Evolutionary conservation across 1,140 invertebrate genomes (phyloP).

Genomic region (Phenacoccus solenopsis): DNA sequence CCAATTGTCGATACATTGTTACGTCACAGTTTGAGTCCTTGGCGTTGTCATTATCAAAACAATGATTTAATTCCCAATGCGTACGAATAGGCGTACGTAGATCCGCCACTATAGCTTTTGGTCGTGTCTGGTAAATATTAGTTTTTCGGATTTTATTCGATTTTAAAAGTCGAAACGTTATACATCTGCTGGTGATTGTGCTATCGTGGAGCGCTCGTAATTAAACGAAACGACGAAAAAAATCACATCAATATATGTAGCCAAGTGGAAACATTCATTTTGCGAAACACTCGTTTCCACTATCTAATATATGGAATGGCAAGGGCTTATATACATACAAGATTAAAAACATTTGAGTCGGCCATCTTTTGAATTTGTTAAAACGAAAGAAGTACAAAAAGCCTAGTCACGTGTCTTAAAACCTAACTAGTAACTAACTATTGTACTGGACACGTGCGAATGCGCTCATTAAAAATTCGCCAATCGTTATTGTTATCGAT

Average conservation of each 20-base stretch:
- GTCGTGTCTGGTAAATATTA: neutral
- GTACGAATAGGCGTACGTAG: neutral
- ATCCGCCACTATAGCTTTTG: neutral
- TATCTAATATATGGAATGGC: too few species aligned
- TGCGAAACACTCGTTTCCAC: too few species aligned
- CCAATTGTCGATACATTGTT: conserved; percentile 1
- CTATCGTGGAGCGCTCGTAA: neutral
- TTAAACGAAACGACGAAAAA: neutral
- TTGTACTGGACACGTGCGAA: conserved; percentile 7
- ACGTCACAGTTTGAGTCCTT: conserved; percentile 6
- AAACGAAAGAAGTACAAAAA: conserved; percentile 13
- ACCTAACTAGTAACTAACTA: conserved; percentile 14
- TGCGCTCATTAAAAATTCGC: conserved; percentile 15
- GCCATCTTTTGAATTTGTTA: conserved; percentile 7
- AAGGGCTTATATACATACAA: neutral
- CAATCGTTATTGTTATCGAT: conserved; percentile 16
- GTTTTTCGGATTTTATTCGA: neutral
- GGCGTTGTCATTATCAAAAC: neutral
- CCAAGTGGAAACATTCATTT: neutral
- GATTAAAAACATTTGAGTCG: neutral
- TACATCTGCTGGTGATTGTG: neutral
- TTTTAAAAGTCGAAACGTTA: neutral
- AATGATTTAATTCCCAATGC: conserved; percentile 14
- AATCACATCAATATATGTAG: neutral
- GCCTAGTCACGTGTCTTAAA: conserved; percentile 8